Base-by-base conservation (phyloP, 2,113 vertebrate species). In the Alligator sinensis region DNA sequence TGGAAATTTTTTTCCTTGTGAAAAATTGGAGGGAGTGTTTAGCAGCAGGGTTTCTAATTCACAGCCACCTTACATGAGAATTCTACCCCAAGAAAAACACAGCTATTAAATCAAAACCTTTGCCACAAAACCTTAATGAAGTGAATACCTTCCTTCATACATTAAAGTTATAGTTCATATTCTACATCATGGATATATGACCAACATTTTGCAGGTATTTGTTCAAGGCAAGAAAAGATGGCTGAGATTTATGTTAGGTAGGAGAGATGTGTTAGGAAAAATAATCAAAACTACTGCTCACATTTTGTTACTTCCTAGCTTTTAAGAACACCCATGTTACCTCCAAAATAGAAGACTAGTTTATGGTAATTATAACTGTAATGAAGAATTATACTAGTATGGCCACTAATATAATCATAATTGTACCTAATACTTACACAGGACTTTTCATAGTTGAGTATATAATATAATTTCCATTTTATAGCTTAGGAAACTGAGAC, bases 371-470 rank as follows among this genome's bases (percentile, higher is more conserved):
- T 83, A 17, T 27, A 61, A 76, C 0, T 77, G 63, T 57, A 91
- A 80, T 12, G 68, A 81, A 85, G 60, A 12, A 62, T 72, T 87
- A 59, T 22, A 78, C 57, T 17, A 6, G 62, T 1, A 47, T 88
- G 24, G 13, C 38, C 55, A 88, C 93, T 58, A 60, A 13, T 57
- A 27, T 81, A 66, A 92, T 81, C 70, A 78, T 13, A 11, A 59
- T 58, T 57, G 66, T 72, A 72, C 11, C 11, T 34, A 72, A 22
- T 13, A 74, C 0, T 54, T 62, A 75, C 16, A 17, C 28, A 55
- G 3, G 58, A 61, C 47, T 86, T 61, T 86, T 84, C 91, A 75
- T 38, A 86, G 16, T 9, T 70, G 87, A 80, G 22, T 88, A 68
- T 10, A 30, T 34, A 1, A 84, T 27, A 14, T 88, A 55, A 21